Evolutionary conservation across 1,140 invertebrate species (phyloP), one percentile per base, ranked within the genome.

Genomic region (Agrypnia vestita): DNA sequence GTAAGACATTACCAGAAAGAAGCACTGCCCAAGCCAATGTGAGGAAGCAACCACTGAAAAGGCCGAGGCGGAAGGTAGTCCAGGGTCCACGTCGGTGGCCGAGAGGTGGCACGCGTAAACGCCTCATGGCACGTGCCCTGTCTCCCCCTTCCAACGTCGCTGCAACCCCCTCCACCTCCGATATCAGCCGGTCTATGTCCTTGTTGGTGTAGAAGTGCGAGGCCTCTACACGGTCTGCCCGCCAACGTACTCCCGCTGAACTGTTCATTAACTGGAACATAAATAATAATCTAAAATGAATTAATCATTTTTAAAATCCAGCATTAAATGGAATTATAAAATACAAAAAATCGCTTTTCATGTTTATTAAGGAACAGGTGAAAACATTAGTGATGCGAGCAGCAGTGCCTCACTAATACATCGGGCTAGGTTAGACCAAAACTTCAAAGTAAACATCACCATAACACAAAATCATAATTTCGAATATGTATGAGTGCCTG

Each of bases 171-270:
- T 99, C 98, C 7, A 97, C 98, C 85, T 99, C 97, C 85, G 95
- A 94, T 84, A 99, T 99, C 13, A 99, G 89, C 85, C 96, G 94
- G 85, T 99, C 97, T 78, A 99, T 99, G 84, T 99, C 97, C 87
- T 99, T 99, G 87, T 98, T 99, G 9, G 94, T 96, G 88, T 98
- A 97, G 90, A 99, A 99, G 82, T 96, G 95, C 1, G 97, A 95
- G 0, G 93, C 93, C 87, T 99, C 98, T 9, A 99, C 98, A 85
- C 97, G 93, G 83, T 96, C 94, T 75, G 94, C 93, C 80, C 97
- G 90, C 98, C 98, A 99, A 90, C 95, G 93, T 62, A 93, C 94
- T 3, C 96, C 96, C 80, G 89, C 90, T 79, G 94, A 94, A 51
- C 94, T 92, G 53, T 91, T 90, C 82, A 95, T 87, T 80, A 95